These are phyloP conservation scores for Zoanthus solanderi DNA, from an alignment of 92 coral and sea anemone species.

Conservation along the genomic window DNA sequence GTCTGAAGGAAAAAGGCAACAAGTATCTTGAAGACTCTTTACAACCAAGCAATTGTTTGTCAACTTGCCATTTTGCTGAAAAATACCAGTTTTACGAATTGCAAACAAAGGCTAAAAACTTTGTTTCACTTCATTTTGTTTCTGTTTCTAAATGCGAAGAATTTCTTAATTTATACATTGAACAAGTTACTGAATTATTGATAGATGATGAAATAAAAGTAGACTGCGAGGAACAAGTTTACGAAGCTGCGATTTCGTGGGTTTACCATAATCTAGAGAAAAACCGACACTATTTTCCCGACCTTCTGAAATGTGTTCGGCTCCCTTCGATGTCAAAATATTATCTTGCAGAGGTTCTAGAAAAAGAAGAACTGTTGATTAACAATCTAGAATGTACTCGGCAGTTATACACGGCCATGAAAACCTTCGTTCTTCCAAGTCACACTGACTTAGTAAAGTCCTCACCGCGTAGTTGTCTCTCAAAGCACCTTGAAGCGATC, in stretches of 20 bases:
- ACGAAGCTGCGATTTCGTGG: conserved; percentile 91
- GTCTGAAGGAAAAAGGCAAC: conserved; percentile 84
- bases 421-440: conserved; percentile 74
- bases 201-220: conserved; percentile 82
- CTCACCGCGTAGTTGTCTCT: conserved; percentile 68
- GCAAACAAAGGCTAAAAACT: conserved; percentile 72
- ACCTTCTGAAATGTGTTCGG: conserved; percentile 77
- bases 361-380: conserved; percentile 77
- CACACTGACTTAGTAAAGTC: conserved; percentile 13
- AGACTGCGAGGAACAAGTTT: conserved; percentile 86
- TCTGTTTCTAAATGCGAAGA: conserved; percentile 91
- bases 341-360: conserved; percentile 82
- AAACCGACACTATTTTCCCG: conserved; percentile 64
- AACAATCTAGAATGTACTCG: conserved; percentile 74
- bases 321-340: conserved; percentile 81
- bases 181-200: conserved; percentile 76
- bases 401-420: conserved; percentile 85
- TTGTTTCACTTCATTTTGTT: conserved; percentile 78
- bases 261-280: conserved; percentile 78
- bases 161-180: conserved; percentile 66
- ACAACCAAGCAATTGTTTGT: conserved; percentile 84
- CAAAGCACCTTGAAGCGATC: conserved; percentile 78
- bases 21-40: conserved; percentile 72
- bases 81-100: conserved; percentile 85
- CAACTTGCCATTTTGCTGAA: conserved; percentile 88